phyloP scores from a whole-genome alignment of 2,888 invertebrate genomes.

The Pachliopta kotzebuea region DNA sequence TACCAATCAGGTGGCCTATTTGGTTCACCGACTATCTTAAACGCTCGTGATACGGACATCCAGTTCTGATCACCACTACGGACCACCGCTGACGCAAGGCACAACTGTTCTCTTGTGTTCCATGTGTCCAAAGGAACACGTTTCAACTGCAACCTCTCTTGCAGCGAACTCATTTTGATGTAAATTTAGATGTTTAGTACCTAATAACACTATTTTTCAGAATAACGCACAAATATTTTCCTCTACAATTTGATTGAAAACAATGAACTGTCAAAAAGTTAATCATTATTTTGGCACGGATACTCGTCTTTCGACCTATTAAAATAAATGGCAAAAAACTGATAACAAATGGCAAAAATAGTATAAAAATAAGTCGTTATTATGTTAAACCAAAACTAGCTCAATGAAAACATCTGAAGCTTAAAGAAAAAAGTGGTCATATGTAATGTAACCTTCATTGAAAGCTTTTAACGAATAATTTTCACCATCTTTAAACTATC shows the following conservation, averaged over 20 bases:
- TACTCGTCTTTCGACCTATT: not conserved
- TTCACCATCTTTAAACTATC: too few species aligned
- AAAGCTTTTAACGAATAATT: too few species aligned
- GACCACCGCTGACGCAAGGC: slow-evolving; percentile 91
- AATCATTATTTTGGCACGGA: not conserved
- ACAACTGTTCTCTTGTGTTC: slow-evolving; percentile 91
- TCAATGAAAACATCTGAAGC: too few species aligned
- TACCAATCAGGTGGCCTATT: slow-evolving; percentile 92
- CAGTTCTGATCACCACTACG: slow-evolving; percentile 95
- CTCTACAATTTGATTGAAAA: not conserved
- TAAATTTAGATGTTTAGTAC: slow-evolving; percentile 9
- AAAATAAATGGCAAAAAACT: not conserved
- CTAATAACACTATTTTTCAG: not conserved
- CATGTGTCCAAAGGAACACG: slow-evolving; percentile 90
- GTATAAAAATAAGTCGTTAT: not conserved
- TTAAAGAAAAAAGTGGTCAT: too few species aligned
- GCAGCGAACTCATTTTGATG: slow-evolving; percentile 66
- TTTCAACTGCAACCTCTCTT: slow-evolving; percentile 79
- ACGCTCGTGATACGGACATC: slow-evolving; percentile 91
- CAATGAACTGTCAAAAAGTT: not conserved
- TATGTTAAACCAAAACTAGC: too few species aligned
- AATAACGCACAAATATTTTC: not conserved
- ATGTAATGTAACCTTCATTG: too few species aligned
- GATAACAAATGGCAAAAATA: not conserved
- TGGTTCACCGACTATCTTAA: slow-evolving; percentile 88